Evolutionary conservation across 2,888 invertebrate genomes (phyloP).

Genomic region (Epicampocera succincta): DNA sequence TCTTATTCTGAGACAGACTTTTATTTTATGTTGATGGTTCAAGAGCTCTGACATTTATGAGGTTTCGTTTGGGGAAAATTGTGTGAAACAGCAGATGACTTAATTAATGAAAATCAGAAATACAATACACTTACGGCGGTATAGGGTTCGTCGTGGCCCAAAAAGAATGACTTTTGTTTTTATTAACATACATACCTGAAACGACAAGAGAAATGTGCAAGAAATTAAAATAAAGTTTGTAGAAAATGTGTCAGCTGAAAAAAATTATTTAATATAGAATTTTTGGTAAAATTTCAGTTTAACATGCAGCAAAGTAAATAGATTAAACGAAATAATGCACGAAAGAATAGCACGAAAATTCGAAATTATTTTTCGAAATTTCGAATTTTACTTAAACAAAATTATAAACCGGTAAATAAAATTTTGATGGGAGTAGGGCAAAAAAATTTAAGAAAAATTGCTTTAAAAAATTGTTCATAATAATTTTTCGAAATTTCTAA

Average conservation of each 20-base stretch:
- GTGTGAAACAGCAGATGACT: conserved; percentile 3
- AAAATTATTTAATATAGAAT: too few relatives aligned
- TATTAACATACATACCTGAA: conserved; percentile 52
- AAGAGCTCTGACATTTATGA: conserved; percentile 55
- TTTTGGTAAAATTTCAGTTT: too few relatives aligned
- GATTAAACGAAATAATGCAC: too few relatives aligned
- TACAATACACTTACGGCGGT: conserved; percentile 15
- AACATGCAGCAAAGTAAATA: too few relatives aligned
- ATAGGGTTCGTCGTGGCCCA: background rate
- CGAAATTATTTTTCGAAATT: conserved; percentile 11
- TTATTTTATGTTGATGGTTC: conserved; percentile 27
- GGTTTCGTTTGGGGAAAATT: conserved; percentile 33
- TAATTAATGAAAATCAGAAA: conserved; percentile 21
- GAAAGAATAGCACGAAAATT: too few relatives aligned
- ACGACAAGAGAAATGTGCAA: conserved; percentile 24
- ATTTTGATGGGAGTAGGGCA: too few relatives aligned
- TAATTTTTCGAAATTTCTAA: too few relatives aligned
- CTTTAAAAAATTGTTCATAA: too few relatives aligned
- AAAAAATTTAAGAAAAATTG: too few relatives aligned
- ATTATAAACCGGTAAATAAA: too few relatives aligned
- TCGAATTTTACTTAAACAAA: too few relatives aligned
- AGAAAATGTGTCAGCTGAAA: too few relatives aligned
- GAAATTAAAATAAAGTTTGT: conserved; percentile 4
- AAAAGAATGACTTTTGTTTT: background rate
- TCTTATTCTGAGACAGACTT: conserved; percentile 18